Base-by-base conservation (phyloP, 2,113 vertebrate species). In the Chloebia gouldiae region DNA sequence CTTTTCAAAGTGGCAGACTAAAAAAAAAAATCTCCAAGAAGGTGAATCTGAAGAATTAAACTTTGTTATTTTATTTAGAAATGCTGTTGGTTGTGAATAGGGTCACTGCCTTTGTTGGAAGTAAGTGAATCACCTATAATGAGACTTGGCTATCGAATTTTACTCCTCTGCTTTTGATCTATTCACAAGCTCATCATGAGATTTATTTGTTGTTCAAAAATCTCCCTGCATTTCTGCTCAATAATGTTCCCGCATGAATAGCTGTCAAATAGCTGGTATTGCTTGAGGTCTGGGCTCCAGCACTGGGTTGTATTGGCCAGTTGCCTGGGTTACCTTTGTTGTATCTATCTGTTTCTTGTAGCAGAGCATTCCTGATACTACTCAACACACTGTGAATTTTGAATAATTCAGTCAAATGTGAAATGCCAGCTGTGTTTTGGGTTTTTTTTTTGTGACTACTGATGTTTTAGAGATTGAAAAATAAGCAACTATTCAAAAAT, bases 131-230 rank as follows among this genome's bases (percentile, higher is more conserved):
- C 56, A 81, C 86, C 82, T 79, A 15, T 83, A 91, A 96, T 86
- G 85, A 90, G 78, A 76, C 78, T 79, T 66, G 73, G 68, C 59
- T 40, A 90, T 88, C 42, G 93, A 94, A 90, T 96, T 96, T 91
- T 89, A 71, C 80, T 79, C 81, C 51, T 89, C 77, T 91, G 71
- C 82, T 92, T 95, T 96, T 97, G 86, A 87, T 93, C 69, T 93
- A 44, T 93, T 96, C 78, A 77, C 69, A 83, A 85, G 89, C 92
- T 94, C 80, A 80, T 95, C 47, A 78, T 87, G 76, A 93, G 93
- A 94, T 95, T 94, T 95, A 89, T 94, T 95, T 95, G 86, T 97
- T 95, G 93, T 95, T 96, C 68, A 95, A 2, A 95, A 83, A 51
- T 91, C 68, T 89, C 64, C 37, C 65, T 81, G 60, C 54, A 24